These are phyloP conservation scores for Xestia rhomboidea DNA, from an alignment of 2,888 invertebrate genomes.

Conservation along the genomic window DNA sequence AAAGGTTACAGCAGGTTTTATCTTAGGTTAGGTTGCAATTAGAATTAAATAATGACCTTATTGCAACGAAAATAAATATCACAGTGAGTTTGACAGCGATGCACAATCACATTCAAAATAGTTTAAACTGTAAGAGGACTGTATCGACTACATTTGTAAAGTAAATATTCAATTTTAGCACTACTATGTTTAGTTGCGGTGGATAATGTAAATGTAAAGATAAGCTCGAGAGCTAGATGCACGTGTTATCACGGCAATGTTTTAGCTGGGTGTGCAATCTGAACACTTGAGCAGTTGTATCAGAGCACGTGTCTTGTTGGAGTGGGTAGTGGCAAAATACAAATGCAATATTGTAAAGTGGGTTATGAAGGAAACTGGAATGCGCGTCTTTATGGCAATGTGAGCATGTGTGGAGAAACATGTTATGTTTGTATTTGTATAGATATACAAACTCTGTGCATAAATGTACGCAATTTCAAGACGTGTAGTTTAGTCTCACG, in stretches of 20 bases:
- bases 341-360: conserved; percentile 46
- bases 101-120: neutral
- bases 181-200: conserved; percentile 18
- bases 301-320: conserved; percentile 37
- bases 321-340: conserved; percentile 9
- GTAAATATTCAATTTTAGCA: conserved; percentile 21
- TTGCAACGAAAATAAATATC: neutral
- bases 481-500: neutral
- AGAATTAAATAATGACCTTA: neutral
- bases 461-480: neutral
- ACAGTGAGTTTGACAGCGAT: no score
- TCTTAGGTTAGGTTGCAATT: neutral
- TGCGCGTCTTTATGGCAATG: conserved; percentile 19
- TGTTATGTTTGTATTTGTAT: neutral
- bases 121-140: neutral
- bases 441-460: neutral
- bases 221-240: conserved; percentile 53
- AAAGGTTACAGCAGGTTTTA: neutral
- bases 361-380: conserved; percentile 25
- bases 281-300: conserved; percentile 50
- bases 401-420: conserved; percentile 1
- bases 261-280: conserved; percentile 51
- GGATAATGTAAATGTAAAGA: conserved; percentile 48
- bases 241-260: conserved; percentile 51
- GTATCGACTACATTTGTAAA: conserved; percentile 1